Percentiles rank a stretch among this genome's conserved stretches.
These are phyloP conservation scores for Elysia chlorotica DNA, from an alignment of 1,140 invertebrate genomes.

Conservation along the genomic window DNA sequence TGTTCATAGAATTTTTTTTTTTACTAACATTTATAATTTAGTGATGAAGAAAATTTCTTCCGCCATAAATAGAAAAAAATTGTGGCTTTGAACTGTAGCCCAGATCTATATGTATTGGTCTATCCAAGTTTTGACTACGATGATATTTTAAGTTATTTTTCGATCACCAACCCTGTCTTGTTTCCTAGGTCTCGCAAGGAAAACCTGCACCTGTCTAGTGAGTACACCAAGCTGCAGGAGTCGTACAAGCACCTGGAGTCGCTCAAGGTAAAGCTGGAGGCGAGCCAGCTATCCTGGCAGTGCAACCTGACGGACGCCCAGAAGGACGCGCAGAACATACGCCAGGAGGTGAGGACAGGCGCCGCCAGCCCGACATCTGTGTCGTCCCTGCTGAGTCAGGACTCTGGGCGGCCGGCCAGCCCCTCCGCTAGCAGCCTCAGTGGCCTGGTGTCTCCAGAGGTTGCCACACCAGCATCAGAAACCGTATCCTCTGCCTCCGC, in stretches of 20 bases:
- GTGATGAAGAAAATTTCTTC: too few relatives aligned
- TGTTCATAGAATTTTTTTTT: too few relatives aligned
- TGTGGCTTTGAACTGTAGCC: too few relatives aligned
- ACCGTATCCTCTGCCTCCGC: too few relatives aligned
- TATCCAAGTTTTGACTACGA: too few relatives aligned
- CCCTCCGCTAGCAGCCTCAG: not conserved
- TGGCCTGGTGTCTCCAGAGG: not conserved
- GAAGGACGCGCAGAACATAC: conserved; percentile 53
- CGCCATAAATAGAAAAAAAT: too few relatives aligned
- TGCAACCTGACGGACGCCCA: conserved; percentile 58
- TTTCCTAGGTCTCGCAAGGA: conserved; percentile 58
- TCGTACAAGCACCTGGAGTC: conserved; percentile 57
- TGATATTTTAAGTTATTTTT: too few relatives aligned
- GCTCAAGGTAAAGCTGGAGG: conserved; percentile 50
- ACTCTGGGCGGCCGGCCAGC: not conserved
- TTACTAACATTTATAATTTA: too few relatives aligned
- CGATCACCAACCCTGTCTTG: too few relatives aligned
- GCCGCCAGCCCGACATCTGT: not conserved
- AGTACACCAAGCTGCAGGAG: conserved; percentile 60
- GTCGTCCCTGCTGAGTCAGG: not conserved
- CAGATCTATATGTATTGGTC: too few relatives aligned
- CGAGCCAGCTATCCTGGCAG: conserved; percentile 43
- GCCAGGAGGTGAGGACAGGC: conserved; percentile 58
- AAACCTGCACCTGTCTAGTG: conserved; percentile 54
- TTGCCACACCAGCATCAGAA: too few relatives aligned